Conservation (phyloP, 2,888 invertebrate genomes). For the Adelphocoris suturalis region DNA sequence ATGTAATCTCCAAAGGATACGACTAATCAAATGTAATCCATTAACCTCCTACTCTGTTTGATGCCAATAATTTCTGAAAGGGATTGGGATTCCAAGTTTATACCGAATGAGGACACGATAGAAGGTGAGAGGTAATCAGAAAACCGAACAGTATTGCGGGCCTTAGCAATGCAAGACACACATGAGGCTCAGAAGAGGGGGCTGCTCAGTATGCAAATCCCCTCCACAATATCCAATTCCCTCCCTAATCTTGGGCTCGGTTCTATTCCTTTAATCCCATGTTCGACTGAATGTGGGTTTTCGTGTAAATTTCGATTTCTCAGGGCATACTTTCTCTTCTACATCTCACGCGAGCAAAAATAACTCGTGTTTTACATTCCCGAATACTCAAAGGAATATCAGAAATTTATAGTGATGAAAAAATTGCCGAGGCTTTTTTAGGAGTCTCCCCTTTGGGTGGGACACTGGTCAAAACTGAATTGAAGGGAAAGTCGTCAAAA, state of each 20-base stretch:
- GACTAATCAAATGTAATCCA: no score
- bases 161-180: constrained; percentile 36
- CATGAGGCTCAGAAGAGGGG: neutral
- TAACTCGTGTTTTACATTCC: no score
- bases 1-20: no score
- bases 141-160: neutral
- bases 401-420: no score
- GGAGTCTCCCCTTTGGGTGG: no score
- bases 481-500: no score
- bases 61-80: neutral
- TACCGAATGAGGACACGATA: neutral
- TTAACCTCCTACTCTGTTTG: neutral
- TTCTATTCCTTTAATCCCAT: neutral
- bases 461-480: no score
- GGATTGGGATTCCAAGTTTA: neutral
- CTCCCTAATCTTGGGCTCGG: neutral
- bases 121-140: constrained; percentile 36
- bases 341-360: no score
- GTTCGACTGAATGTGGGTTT: neutral
- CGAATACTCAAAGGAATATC: no score
- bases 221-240: constrained; percentile 35
- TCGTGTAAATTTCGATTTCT: neutral
- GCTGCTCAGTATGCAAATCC: constrained; percentile 15
- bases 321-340: neutral
- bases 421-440: no score